Base-by-base conservation (phyloP, 2,888 invertebrate species). In the Platypus cylindrus region DNA sequence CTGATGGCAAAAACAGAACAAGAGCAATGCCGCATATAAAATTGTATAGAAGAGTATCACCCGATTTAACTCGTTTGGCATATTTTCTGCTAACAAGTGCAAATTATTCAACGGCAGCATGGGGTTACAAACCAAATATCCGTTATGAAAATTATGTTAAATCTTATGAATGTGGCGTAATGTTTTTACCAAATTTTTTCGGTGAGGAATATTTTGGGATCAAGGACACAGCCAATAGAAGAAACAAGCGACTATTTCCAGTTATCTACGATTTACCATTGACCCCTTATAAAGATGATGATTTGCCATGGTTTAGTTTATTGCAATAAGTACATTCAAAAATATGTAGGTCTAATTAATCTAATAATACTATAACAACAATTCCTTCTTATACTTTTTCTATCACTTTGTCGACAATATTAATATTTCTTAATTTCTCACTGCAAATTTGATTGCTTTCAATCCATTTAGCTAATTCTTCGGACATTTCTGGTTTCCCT, bases 41-140 rank as follows among this genome's bases (percentile, higher is more conserved):
- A 60, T 76, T 80, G 0, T 97, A 94, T 58, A 73, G 78, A 0
- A 70, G 94, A 7, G 62, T 78, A 2, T 81, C 82, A 0, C 75
- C 78, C 0, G 76, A 79, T 53, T 57, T 64, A 37, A 64, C 61
- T n/a, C 62, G 65, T 46, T 67, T 82, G 3, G 78, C 86, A 0
- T 97, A 80, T 78, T 89, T 84, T 57, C 62, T 87, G 1, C 64
- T 95, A 1, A 93, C 93, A 0, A 94, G 94, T 34, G 90, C 87
- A 0, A 98, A 98, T 65, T 65, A 95, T 17, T 97, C 95, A 9
- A 95, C 94, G 65, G 90, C 95, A 1, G 97, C 97, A 0, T 97
- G 97, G 97, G 97, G 97, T 24, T 59, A 70, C 5, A 75, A 73
- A 43, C 73, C 70, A 40, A 71, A 69, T 24, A 50, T 47, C 35